Evolutionary conservation across 2,797 vertebrate genomes (phyloP).

Genomic region (Sebastes itinus): DNA sequence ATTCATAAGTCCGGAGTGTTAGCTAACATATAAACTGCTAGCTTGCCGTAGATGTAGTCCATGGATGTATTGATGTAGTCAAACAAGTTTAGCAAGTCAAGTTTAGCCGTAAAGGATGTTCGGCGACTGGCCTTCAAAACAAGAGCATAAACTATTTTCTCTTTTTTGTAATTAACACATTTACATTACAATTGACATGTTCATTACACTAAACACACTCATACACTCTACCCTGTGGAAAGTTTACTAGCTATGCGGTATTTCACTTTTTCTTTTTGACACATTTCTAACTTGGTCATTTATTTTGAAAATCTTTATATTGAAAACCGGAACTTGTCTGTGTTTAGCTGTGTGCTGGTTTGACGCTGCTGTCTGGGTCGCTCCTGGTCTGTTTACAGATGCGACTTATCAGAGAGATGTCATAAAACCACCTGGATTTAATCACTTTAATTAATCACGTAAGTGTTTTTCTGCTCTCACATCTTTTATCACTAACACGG

Average conservation of each 20-base stretch:
- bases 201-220: too few relatives aligned
- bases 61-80: slow-evolving; percentile 17
- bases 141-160: not conserved
- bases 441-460: not conserved
- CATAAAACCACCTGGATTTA: not conserved
- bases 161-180: not conserved
- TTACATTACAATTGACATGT: not conserved
- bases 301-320: not conserved
- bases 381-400: not conserved
- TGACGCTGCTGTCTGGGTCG: not conserved
- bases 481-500: not conserved
- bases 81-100: not conserved
- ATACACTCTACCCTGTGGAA: not conserved
- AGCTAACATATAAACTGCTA: fast-evolving
- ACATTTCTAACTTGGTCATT: not conserved
- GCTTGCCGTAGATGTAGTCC: slow-evolving; percentile 49
- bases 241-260: not conserved
- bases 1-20: fast-evolving
- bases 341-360: fast-evolving
- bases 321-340: not conserved
- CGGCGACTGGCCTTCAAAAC: not conserved
- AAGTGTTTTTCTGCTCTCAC: not conserved
- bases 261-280: not conserved
- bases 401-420: not conserved
- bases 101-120: not conserved